Percentiles rank a stretch among this genome's conserved stretches.
Evolutionary conservation across 2,113 vertebrate genomes (phyloP).

Genomic region (Gambusia holbrooki): DNA sequence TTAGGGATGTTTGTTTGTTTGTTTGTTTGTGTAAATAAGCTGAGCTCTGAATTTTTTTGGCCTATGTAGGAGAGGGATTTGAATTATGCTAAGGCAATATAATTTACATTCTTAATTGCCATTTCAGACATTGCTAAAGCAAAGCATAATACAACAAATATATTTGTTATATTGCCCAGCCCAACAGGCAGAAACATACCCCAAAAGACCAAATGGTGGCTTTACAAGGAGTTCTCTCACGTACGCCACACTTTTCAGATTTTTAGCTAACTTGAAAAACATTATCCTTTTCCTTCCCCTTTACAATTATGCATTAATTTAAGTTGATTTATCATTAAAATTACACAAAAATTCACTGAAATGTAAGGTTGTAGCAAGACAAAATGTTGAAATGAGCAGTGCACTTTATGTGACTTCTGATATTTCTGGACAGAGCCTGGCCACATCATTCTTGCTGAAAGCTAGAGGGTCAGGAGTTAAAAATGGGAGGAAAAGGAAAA

Average conservation of each 20-base stretch:
- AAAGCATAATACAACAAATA: no score
- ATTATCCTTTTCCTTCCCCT: neutral
- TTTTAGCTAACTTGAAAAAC: neutral
- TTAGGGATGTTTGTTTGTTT: no score
- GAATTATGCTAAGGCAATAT: no score
- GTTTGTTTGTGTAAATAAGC: no score
- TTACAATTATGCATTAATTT: neutral
- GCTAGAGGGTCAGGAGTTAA: conserved; percentile 45
- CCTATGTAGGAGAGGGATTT: no score
- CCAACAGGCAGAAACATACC: no score
- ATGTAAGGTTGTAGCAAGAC: neutral
- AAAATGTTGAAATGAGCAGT: neutral
- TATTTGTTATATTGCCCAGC: no score
- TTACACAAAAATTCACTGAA: neutral
- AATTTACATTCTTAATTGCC: no score
- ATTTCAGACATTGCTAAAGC: no score
- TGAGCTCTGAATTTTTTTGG: no score
- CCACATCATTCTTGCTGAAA: conserved; percentile 52
- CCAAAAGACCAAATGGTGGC: no score
- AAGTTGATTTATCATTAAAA: neutral
- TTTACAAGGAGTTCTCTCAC: neutral
- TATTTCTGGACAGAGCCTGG: conserved; percentile 44
- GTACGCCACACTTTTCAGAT: neutral
- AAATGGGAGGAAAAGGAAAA: conserved; percentile 42
- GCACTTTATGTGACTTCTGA: conserved; percentile 49